Percentiles rank a stretch among this genome's conserved stretches.
Conservation (phyloP, 2,797 vertebrate species). For the Neomorphus geoffroyi region DNA sequence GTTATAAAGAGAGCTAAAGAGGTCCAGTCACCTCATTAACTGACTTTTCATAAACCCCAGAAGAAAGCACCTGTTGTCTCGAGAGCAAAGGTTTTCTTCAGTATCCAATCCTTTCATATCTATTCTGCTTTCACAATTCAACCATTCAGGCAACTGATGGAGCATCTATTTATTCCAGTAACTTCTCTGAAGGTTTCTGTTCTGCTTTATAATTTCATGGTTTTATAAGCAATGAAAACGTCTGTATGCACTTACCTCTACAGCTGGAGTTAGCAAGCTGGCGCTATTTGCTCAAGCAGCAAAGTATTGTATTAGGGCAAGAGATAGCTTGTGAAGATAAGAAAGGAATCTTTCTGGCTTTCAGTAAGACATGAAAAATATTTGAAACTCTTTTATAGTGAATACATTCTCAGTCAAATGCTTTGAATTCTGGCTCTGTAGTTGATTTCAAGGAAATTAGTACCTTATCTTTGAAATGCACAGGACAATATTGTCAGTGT, state of each 20-base stretch:
- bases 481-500: background rate
- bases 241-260: background rate
- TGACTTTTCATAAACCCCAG: background rate
- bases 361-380: background rate
- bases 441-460: background rate
- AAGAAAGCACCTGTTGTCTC: background rate
- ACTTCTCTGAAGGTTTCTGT: background rate
- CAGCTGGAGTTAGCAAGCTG: background rate
- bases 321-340: background rate
- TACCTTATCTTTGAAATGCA: background rate
- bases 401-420: background rate
- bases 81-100: background rate
- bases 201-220: background rate
- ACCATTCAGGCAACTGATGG: background rate
- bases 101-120: background rate
- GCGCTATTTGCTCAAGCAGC: background rate
- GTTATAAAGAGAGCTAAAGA: background rate
- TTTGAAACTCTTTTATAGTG: background rate
- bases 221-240: background rate
- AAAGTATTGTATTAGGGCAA: background rate
- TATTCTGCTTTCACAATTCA: background rate
- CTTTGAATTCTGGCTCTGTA: background rate
- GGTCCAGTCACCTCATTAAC: background rate
- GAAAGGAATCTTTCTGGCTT: background rate
- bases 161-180: background rate